A percentile compares a stretch with the other conserved stretches of the same genome.
These are phyloP conservation scores for Drosophila micromelanica DNA, from an alignment of 1,140 invertebrate genomes.

Conservation along the genomic window DNA sequence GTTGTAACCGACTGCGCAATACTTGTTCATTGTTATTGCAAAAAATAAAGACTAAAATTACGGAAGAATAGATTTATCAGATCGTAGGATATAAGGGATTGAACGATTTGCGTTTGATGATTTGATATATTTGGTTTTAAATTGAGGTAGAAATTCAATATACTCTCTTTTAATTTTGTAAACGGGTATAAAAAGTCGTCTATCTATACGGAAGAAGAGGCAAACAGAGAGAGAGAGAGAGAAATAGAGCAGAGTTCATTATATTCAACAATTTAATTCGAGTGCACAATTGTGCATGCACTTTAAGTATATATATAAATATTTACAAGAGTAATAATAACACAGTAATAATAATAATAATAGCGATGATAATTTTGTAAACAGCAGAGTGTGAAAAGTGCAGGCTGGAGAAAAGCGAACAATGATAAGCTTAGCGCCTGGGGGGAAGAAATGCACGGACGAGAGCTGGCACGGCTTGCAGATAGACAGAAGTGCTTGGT, in stretches of 20 bases:
- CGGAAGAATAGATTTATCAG: too few relatives aligned
- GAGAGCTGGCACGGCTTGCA: background rate
- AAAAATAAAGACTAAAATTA: too few relatives aligned
- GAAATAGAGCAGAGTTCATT: conserved; percentile 5
- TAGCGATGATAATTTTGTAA: conserved; percentile 24
- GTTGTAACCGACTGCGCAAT: too few relatives aligned
- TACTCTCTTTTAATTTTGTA: too few relatives aligned
- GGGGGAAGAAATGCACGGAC: conserved; percentile 6
- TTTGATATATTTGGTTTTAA: too few relatives aligned
- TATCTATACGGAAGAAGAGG: conserved; percentile 11
- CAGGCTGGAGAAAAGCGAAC: background rate
- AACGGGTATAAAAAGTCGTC: conserved; percentile 7
- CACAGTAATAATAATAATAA: conserved; percentile 19
- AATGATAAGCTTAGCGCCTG: conserved; percentile 13
- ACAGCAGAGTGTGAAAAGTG: background rate
- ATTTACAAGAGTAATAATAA: conserved; percentile 23
- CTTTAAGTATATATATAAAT: background rate
- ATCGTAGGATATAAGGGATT: too few relatives aligned
- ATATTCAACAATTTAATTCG: conserved; percentile 38
- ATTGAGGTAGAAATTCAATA: too few relatives aligned
- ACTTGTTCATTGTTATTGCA: too few relatives aligned
- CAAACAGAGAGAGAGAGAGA: background rate
- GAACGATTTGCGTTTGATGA: too few relatives aligned
- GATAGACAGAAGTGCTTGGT: conserved; percentile 1
- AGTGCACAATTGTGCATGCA: conserved; percentile 44